Evolutionary conservation across 2,797 vertebrate genomes (phyloP).

Genomic region (Merluccius polli): DNA sequence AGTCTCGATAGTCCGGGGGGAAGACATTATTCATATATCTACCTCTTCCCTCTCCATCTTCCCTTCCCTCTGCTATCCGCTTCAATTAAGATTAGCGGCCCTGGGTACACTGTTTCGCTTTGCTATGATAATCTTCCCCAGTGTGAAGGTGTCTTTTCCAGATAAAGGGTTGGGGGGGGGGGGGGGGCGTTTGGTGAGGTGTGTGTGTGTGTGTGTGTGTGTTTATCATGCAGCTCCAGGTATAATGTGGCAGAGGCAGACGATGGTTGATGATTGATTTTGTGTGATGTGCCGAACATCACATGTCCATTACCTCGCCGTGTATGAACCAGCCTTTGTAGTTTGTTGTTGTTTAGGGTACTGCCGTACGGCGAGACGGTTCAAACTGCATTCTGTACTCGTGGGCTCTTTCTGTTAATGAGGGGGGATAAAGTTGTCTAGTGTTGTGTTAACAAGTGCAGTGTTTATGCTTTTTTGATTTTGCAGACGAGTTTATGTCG

Average conservation of each 20-base stretch:
- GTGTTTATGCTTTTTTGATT: neutral
- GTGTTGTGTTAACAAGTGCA: neutral
- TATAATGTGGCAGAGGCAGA: neutral
- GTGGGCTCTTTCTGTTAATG: neutral
- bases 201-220: too few species aligned
- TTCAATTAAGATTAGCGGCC: neutral
- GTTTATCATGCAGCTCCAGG: neutral
- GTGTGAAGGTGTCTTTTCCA: neutral
- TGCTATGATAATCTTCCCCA: neutral
- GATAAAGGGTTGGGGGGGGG: neutral
- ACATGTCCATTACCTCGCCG: neutral
- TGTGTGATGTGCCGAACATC: neutral
- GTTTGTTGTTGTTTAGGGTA: slow-evolving; percentile 8
- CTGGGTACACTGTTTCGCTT: neutral
- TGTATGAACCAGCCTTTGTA: neutral
- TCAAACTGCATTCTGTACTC: neutral
- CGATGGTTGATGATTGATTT: neutral
- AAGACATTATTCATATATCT: neutral
- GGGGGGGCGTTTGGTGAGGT: too few species aligned
- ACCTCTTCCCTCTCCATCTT: neutral
- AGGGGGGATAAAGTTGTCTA: neutral
- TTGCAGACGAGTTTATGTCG: neutral
- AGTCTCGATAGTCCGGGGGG: neutral
- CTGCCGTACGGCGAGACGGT: neutral
- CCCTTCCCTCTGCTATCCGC: neutral